Evolutionary conservation across 2,888 invertebrate genomes (phyloP), one percentile per base, ranked within the genome.

Genomic region (Epirrita christyi): DNA sequence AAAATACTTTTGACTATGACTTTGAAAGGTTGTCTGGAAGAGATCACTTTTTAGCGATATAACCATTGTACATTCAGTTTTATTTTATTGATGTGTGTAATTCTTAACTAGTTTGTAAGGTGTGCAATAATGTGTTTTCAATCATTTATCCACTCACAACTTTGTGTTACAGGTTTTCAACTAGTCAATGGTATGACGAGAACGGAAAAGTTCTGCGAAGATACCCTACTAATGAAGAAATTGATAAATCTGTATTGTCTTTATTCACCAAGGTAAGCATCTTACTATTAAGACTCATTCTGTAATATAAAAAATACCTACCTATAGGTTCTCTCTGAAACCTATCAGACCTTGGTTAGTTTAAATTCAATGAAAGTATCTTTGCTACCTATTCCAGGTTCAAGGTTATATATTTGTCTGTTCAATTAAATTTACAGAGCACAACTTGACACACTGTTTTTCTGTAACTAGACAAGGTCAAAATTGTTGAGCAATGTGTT

Each of bases 131-230:
- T 29, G 28, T 29, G 0, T 6, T 29, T 29, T 0, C 28, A 29
- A n/a, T n/a, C 28, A 29, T 29, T 29, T 29, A 7, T 29, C 6
- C 28, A 29, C 8, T n/a, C n/a, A n/a, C 28, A 29, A 7, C 0
- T 29, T 36, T 34, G 21, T 11, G 41, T 66, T 73, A 61, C 86
- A 96, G 96, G 78, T 96, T 98, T 86, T 93, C 93, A 73, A 94
- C 94, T 78, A 97, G 96, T 86, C 95, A 95, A 70, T 97, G 97
- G 97, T 94, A 95, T 85, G 96, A 97, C 86, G 96, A 96, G 80
- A 93, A 94, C 89, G 96, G 96, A 61, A 94, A 94, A 75, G 86
- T 94, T 63, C 84, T 95, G 76, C 93, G 94, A 80, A 92, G 88
- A 71, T 89, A 87, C 72, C 88, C 83, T 59, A 85, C 91, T 55